phyloP scores from a whole-genome alignment of 2,113 vertebrate genomes.

The Seriola rivoliana region DNA sequence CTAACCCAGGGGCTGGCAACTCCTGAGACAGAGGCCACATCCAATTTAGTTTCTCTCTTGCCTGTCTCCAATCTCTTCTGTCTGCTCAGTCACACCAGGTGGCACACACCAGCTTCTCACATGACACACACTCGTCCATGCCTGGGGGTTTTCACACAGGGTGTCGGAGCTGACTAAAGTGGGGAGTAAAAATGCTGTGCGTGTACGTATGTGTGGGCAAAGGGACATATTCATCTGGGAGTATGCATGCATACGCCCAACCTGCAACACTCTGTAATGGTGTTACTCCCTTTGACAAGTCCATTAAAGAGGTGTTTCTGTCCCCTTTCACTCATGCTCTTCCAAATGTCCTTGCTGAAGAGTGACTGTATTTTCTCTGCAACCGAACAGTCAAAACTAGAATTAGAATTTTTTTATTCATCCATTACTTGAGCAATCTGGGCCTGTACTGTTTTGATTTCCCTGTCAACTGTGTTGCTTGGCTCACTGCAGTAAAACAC shows the following conservation, averaged over 20 bases:
- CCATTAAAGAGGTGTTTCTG: conserved; percentile 71
- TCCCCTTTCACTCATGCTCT: conserved; percentile 17
- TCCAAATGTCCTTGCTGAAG: conserved; percentile 17
- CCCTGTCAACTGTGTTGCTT: background rate
- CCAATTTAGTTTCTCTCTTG: conserved; percentile 69
- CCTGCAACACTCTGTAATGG: conserved; percentile 61
- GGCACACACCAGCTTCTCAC: conserved; percentile 56
- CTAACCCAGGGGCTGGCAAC: conserved; percentile 63
- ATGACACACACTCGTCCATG: conserved; percentile 24
- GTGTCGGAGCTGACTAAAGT: conserved; percentile 35
- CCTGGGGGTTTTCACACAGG: conserved; percentile 27
- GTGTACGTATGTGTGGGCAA: background rate
- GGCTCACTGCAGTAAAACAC: conserved; percentile 5
- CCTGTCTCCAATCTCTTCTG: conserved; percentile 42
- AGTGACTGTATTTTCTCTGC: background rate
- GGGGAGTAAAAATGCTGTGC: conserved; percentile 18
- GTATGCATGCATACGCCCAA: conserved; percentile 37
- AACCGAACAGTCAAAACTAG: background rate
- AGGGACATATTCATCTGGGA: conserved; percentile 24
- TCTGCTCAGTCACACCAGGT: conserved; percentile 62
- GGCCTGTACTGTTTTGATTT: background rate
- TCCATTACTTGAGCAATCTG: background rate
- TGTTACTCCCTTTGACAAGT: conserved; percentile 63
- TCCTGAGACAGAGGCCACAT: conserved; percentile 70
- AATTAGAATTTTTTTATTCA: background rate